Percentiles rank a stretch among this genome's conserved stretches.
Evolutionary conservation across 2,113 vertebrate genomes (phyloP).

Genomic region (Ciconia maguari): DNA sequence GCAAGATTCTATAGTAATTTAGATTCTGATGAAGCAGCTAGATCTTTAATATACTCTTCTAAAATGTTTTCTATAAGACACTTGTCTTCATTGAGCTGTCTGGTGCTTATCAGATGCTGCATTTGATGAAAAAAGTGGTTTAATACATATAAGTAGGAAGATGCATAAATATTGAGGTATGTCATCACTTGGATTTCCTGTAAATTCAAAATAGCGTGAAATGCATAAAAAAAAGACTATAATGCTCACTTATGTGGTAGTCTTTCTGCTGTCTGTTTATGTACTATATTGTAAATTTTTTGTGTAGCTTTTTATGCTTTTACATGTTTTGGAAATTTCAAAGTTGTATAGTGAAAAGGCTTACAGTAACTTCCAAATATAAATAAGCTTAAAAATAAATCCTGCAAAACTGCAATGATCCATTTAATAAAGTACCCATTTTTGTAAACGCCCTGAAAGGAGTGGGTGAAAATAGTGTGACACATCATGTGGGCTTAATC

Average conservation of each 20-base stretch:
- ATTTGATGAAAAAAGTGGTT: neutral
- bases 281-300: neutral
- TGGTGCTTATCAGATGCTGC: neutral
- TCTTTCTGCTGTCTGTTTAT: neutral
- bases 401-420: neutral
- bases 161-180: neutral
- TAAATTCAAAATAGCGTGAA: neutral
- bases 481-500: conserved; percentile 32
- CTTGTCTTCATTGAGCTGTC: neutral
- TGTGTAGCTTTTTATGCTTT: neutral
- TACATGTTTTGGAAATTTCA: neutral
- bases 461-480: conserved; percentile 18
- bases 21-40: neutral
- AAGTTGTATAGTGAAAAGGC: neutral
- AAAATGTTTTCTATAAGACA: neutral
- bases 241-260: neutral
- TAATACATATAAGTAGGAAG: neutral
- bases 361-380: conserved; percentile 24
- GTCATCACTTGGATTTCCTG: neutral
- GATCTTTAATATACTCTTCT: neutral
- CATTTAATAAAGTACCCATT: conserved; percentile 28
- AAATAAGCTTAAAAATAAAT: conserved; percentile 57
- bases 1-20: neutral
- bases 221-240: neutral
- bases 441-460: conserved; percentile 3